Conservation (phyloP, 2,113 vertebrate species). For the Piprites chloris region DNA sequence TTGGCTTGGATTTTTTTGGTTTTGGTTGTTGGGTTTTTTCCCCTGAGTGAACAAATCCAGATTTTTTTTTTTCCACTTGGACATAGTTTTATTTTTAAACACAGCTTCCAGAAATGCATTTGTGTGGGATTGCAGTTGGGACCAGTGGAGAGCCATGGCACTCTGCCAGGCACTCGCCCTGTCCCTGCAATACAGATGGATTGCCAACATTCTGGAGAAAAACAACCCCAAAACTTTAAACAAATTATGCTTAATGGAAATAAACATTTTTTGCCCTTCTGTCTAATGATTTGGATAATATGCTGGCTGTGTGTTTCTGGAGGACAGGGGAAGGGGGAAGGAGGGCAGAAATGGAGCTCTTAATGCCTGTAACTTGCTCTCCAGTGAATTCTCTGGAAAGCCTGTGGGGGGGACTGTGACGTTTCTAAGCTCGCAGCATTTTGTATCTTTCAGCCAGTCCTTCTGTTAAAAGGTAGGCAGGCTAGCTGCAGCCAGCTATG, state of each 20-base stretch:
- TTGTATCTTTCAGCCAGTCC: not conserved
- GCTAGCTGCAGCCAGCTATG: not conserved
- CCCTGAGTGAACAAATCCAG: not conserved
- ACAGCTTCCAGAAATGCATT: not conserved
- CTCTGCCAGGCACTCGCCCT: not conserved
- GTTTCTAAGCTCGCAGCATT: not conserved
- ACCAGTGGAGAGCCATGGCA: not conserved
- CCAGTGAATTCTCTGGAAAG: not conserved
- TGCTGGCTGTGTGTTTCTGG: not conserved
- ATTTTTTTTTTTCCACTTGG: constrained; percentile 31
- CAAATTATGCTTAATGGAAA: constrained; percentile 46
- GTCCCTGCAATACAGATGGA: not conserved
- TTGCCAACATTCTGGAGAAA: constrained; percentile 14
- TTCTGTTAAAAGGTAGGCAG: not conserved
- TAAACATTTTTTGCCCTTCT: constrained; percentile 27
- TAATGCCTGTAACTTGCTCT: not conserved
- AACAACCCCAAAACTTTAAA: constrained; percentile 54
- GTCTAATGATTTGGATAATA: not conserved
- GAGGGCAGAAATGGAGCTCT: not conserved
- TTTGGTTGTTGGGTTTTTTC: not conserved
- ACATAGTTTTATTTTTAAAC: constrained; percentile 48
- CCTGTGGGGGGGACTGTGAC: not conserved
- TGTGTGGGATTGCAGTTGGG: constrained; percentile 27
- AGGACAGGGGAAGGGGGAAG: not conserved
- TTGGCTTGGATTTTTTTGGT: not conserved